Conservation (phyloP, 2,888 invertebrate species). For the Polyommatus icarus region DNA sequence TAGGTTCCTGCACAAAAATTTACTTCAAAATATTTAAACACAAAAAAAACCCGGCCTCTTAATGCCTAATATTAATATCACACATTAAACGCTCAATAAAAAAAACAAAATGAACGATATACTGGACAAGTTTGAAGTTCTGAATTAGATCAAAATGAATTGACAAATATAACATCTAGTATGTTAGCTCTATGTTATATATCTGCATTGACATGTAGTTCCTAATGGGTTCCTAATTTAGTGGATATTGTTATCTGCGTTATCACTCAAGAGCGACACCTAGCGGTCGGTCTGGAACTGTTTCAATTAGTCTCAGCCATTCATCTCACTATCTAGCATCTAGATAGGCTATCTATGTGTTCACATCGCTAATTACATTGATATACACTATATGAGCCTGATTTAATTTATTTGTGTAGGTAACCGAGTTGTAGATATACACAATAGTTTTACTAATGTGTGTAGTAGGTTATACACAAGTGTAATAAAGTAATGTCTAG, state of each 20-base stretch:
- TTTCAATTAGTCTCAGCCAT: slow-evolving; percentile 16
- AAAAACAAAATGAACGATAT: no score
- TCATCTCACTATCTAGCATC: not conserved
- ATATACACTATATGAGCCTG: not conserved
- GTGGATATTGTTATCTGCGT: slow-evolving; percentile 8
- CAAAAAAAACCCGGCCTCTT: no score
- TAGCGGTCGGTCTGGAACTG: slow-evolving; percentile 6
- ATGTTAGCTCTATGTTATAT: not conserved
- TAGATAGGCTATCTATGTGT: not conserved
- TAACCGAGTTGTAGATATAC: not conserved
- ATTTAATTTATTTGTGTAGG: not conserved
- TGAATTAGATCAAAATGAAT: no score
- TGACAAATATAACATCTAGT: no score
- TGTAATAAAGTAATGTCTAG: no score
- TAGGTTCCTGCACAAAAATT: no score
- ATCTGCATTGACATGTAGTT: not conserved
- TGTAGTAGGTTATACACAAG: no score
- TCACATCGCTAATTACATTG: not conserved
- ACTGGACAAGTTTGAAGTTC: no score
- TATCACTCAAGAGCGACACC: slow-evolving; percentile 10
- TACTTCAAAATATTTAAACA: no score
- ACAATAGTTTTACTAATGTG: not conserved
- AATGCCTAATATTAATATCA: no score
- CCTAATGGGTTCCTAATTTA: slow-evolving; percentile 16
- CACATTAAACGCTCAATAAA: no score